Evolutionary conservation across 2,888 invertebrate species (phyloP).

Genomic region (Athalia cordata): DNA sequence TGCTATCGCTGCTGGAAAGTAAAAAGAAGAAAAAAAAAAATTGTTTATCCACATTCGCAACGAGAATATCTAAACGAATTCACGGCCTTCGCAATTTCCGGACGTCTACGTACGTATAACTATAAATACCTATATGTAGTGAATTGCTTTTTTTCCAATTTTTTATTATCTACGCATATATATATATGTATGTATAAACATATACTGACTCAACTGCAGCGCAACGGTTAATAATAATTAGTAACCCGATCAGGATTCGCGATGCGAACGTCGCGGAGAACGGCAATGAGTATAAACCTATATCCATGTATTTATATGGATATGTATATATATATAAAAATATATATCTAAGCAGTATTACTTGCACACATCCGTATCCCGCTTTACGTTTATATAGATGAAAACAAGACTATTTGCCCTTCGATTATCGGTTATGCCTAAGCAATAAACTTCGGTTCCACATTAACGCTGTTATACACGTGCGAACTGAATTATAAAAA

Average conservation of each 20-base stretch:
- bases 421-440: not conserved
- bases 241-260: constrained; percentile 27
- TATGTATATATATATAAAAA: not conserved
- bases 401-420: constrained; percentile 34
- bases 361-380: too few species aligned
- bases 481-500: not conserved
- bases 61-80: not conserved
- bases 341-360: too few species aligned
- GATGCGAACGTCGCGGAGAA: constrained; percentile 21
- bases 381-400: not conserved
- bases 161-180: not conserved
- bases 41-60: not conserved
- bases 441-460: too few species aligned
- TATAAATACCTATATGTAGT: not conserved
- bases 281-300: constrained; percentile 19
- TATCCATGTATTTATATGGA: not conserved
- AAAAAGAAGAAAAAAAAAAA: not conserved
- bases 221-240: constrained; percentile 42
- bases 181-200: not conserved
- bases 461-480: not conserved
- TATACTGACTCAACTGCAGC: constrained; percentile 1
- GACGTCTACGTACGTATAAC: not conserved
- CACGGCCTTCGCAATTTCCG: constrained; percentile 33
- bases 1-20: not conserved
- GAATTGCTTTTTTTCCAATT: constrained; percentile 2